Evolutionary conservation across 53 echinoderm and acorn worm species (phyloP).

Genomic region (Arbacia lixula): DNA sequence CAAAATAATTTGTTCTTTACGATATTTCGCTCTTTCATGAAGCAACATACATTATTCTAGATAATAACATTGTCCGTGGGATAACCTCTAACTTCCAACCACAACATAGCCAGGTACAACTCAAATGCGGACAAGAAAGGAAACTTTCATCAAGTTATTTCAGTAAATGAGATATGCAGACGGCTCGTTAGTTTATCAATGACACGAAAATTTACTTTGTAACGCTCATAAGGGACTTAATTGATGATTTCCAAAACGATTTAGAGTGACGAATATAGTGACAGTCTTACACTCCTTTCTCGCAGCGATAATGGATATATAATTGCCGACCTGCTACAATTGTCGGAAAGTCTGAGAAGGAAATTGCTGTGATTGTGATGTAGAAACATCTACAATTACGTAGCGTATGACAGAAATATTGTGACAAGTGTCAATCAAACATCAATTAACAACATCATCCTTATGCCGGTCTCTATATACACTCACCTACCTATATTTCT

Average conservation of each 20-base stretch:
- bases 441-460: constrained; percentile 18
- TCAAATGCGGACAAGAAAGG: too few species aligned
- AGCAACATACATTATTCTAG: too few species aligned
- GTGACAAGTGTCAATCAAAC: constrained; percentile 54
- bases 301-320: background rate
- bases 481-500: background rate
- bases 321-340: constrained; percentile 10
- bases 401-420: too few species aligned
- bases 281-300: background rate
- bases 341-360: constrained; percentile 1
- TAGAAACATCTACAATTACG: too few species aligned
- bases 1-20: too few species aligned
- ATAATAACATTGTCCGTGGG: too few species aligned
- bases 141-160: too few species aligned
- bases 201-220: background rate
- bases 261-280: constrained; percentile 8
- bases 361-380: too few species aligned
- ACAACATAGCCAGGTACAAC: too few species aligned
- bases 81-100: too few species aligned
- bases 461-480: too few species aligned
- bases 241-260: constrained; percentile 34
- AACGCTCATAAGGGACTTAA: constrained; percentile 31
- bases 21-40: too few species aligned
- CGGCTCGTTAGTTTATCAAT: constrained; percentile 5
- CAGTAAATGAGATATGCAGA: background rate